phyloP scores from a whole-genome alignment of 2,797 vertebrate species.

The Varecia variegata region DNA sequence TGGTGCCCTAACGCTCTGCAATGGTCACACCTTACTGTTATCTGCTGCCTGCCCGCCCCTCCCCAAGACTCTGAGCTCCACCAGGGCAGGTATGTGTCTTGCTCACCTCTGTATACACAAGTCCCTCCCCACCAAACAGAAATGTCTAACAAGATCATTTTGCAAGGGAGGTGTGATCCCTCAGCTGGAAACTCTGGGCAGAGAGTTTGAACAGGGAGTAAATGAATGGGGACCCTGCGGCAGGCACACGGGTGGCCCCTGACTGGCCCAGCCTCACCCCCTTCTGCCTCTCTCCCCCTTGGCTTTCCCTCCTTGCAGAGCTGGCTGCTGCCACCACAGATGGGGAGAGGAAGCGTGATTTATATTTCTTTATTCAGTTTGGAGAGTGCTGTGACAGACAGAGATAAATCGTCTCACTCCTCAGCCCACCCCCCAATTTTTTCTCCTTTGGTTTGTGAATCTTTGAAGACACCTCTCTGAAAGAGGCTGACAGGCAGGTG shows the following conservation, averaged over 20 bases:
- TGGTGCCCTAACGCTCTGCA: too few species aligned
- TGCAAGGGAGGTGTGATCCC: not conserved
- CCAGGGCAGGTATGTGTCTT: not conserved
- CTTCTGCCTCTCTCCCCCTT: not conserved
- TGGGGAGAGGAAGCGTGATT: slow-evolving; percentile 38
- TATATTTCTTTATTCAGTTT: slow-evolving; percentile 66
- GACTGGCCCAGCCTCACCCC: too few species aligned
- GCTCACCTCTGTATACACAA: not conserved
- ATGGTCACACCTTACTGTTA: not conserved
- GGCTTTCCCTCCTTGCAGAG: not conserved
- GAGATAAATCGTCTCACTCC: slow-evolving; percentile 48
- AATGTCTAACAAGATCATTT: not conserved
- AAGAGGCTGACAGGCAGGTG: slow-evolving; percentile 3
- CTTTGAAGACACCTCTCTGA: slow-evolving; percentile 34
- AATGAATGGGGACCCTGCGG: not conserved
- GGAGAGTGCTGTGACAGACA: slow-evolving; percentile 44
- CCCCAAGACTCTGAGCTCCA: not conserved
- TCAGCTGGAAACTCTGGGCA: not conserved
- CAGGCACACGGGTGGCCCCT: not conserved
- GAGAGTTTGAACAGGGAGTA: not conserved
- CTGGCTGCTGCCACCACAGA: slow-evolving; percentile 46
- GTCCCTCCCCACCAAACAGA: not conserved
- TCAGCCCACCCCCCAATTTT: not conserved
- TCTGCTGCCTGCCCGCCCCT: not conserved
- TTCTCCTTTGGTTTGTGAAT: slow-evolving; percentile 40